Evolutionary conservation across 2,113 vertebrate species (phyloP), one percentile per base, ranked within the genome.

Genomic region (Toxotes jaculatrix): DNA sequence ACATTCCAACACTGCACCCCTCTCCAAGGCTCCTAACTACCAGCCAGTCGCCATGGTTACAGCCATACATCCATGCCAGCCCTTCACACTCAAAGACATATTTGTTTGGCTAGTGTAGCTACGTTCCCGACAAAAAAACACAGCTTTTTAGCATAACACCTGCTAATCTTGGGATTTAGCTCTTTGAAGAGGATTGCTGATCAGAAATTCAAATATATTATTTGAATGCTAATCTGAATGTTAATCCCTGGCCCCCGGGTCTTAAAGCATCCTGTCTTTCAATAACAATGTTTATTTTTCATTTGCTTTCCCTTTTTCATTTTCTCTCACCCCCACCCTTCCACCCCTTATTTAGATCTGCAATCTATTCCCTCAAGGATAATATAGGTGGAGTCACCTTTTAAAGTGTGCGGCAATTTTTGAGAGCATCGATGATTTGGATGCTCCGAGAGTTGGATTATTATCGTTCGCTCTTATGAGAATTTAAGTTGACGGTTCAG

Each of bases 81-180:
- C 88, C 95, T 96, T 96, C 96, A 95, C 95, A 96, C 95, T 96
- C 93, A 95, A 94, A 96, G 95, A 96, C 96, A 96, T 98, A 97
- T 99, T 98, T 98, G 97, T 97, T 97, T 98, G 97, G 94, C 96
- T 95, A 94, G 84, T 61, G 95, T 97, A 97, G 96, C 96, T 96
- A 95, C 92, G 94, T 95, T 85, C 91, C 89, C 82, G 89, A 96
- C 95, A 96, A 95, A 96, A 96, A 88, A 82, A 16, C 85, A 88
- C 88, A 94, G 93, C 92, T 95, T 96, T 96, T 96, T 94, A 95
- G 93, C 94, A 90, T 95, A 96, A 97, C 96, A 97, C 96, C 96
- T 96, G 96, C 96, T 97, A 96, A 96, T 97, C 95, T 91, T 92
- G 83, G 87, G 90, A 95, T 95, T 93, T 94, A 87, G 93, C 84